Conservation (phyloP, 2,888 invertebrate genomes). For the Emmelina monodactyla region DNA sequence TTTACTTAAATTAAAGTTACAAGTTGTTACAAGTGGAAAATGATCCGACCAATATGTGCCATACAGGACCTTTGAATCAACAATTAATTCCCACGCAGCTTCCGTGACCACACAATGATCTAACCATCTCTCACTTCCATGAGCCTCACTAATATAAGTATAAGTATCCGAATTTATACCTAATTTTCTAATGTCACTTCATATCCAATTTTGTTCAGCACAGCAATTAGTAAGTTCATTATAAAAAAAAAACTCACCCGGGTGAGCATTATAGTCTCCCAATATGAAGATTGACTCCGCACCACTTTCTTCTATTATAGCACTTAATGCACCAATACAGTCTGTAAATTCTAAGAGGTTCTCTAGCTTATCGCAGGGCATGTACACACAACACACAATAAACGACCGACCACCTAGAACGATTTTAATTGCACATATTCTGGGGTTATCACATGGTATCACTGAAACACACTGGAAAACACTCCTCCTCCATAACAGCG, state of each 20-base stretch:
- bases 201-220: constrained; percentile 10
- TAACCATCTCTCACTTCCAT: constrained; percentile 11
- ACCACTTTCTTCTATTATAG: constrained; percentile 5
- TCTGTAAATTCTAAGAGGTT: constrained; percentile 9
- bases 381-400: constrained; percentile 8
- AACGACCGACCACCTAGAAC: background rate
- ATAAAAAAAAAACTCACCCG: constrained; percentile 6
- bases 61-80: constrained; percentile 3
- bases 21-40: constrained; percentile 8
- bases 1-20: constrained; percentile 6
- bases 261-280: constrained; percentile 13
- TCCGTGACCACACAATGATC: constrained; percentile 12
- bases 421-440: background rate
- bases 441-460: background rate
- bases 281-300: constrained; percentile 10
- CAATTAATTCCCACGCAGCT: constrained; percentile 5
- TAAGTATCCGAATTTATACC: constrained; percentile 8
- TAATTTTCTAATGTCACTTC: constrained; percentile 9
- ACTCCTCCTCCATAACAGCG: background rate
- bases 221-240: constrained; percentile 8
- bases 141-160: constrained; percentile 11
- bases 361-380: constrained; percentile 9
- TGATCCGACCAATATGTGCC: constrained; percentile 15
- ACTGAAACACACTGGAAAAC: background rate
- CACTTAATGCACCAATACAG: constrained; percentile 4